Evolutionary conservation across 1,140 invertebrate species (phyloP).

Genomic region (Platorchestia sp.): DNA sequence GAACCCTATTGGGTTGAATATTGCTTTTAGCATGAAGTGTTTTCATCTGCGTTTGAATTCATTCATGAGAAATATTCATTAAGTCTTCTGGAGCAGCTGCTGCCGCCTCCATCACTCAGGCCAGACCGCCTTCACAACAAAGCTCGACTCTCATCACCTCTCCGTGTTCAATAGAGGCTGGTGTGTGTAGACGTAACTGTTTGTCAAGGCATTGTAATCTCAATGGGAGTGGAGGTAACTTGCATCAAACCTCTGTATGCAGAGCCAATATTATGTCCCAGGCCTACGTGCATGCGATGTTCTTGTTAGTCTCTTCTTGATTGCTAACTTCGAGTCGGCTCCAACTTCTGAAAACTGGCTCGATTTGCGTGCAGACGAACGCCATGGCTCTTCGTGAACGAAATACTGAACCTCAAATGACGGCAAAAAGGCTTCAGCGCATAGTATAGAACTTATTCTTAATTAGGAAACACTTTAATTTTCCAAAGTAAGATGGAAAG

Average conservation of each 20-base stretch:
- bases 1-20: neutral
- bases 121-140: neutral
- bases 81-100: neutral
- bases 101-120: neutral
- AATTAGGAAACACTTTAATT: neutral
- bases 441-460: neutral
- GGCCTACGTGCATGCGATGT: neutral
- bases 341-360: conserved; percentile 49
- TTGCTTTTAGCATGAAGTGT: neutral
- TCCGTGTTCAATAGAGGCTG: conserved; percentile 20
- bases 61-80: neutral
- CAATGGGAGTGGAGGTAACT: conserved; percentile 24
- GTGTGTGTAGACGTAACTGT: conserved; percentile 6
- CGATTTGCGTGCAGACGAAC: conserved; percentile 50
- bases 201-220: conserved; percentile 50
- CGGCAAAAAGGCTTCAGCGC: neutral
- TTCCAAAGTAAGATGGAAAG: neutral
- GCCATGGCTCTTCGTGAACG: neutral
- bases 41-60: neutral
- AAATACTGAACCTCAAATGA: neutral
- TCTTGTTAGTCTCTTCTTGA: conserved; percentile 53
- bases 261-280: conserved; percentile 49
- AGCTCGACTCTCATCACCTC: conserved; percentile 5
- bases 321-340: conserved; percentile 40
- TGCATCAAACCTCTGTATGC: conserved; percentile 48